Evolutionary conservation across 2,797 vertebrate genomes (phyloP).

Genomic region (Scarus forsteni): DNA sequence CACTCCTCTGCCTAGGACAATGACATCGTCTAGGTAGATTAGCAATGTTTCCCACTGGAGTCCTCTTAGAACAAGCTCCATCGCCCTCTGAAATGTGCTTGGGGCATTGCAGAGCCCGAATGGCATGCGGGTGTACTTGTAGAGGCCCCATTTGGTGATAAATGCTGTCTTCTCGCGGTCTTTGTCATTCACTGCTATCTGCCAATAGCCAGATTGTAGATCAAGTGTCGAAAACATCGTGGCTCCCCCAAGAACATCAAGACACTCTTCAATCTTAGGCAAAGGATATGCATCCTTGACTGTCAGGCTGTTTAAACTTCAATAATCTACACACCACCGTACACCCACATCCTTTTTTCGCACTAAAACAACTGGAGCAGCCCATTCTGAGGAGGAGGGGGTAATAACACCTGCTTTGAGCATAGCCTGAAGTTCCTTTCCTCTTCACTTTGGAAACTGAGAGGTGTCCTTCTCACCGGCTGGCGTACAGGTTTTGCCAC

Average conservation of each 20-base stretch:
- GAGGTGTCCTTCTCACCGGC: too few relatives aligned
- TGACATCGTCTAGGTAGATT: too few relatives aligned
- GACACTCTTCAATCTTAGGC: background rate
- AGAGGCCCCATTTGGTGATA: background rate
- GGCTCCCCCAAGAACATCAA: background rate
- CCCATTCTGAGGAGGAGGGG: background rate
- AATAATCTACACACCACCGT: background rate
- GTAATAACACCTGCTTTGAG: too few relatives aligned
- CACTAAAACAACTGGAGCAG: background rate
- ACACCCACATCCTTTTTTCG: background rate
- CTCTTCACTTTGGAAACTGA: too few relatives aligned
- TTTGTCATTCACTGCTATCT: background rate
- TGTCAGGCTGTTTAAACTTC: background rate
- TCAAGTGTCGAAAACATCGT: background rate
- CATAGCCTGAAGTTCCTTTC: too few relatives aligned
- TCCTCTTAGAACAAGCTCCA: too few relatives aligned
- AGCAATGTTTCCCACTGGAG: too few relatives aligned
- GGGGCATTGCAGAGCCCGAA: too few relatives aligned
- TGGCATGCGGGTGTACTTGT: background rate
- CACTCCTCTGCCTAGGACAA: too few relatives aligned
- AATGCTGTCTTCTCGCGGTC: background rate
- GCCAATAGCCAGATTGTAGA: background rate
- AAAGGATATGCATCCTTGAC: background rate
- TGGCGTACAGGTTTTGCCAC: too few relatives aligned
- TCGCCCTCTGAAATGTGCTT: too few relatives aligned